Conservation (phyloP, 1,140 invertebrate species). For the Ceratina japonica region DNA sequence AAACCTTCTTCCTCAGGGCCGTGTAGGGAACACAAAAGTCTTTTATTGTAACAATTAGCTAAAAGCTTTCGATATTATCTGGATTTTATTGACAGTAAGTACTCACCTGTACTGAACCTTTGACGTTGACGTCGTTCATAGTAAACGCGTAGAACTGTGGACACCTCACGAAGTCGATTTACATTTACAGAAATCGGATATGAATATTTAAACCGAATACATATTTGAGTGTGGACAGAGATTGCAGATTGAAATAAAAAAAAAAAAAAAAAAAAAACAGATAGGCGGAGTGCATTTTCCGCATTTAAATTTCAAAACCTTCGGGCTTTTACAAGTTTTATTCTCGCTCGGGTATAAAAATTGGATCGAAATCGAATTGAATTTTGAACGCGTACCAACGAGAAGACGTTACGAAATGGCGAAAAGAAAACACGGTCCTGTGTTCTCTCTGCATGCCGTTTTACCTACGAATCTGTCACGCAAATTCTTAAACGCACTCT, state of each 20-base stretch:
- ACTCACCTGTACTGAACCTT: background rate
- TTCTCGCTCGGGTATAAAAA: no score
- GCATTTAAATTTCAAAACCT: no score
- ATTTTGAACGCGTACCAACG: background rate
- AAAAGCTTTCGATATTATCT: background rate
- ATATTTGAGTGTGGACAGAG: no score
- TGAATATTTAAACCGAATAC: no score
- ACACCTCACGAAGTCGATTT: no score
- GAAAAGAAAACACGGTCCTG: slow-evolving; percentile 51
- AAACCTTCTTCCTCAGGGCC: slow-evolving; percentile 40
- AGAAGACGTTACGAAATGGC: background rate
- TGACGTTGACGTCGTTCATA: no score
- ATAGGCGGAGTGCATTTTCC: no score
- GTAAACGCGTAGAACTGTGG: no score
- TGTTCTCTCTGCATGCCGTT: slow-evolving; percentile 51
- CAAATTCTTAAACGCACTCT: slow-evolving; percentile 24
- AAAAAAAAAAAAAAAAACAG: no score
- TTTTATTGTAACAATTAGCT: background rate
- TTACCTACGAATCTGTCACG: slow-evolving; percentile 20
- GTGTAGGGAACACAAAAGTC: slow-evolving; percentile 9
- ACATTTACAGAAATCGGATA: no score
- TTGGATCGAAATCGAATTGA: background rate
- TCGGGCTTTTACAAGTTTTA: no score
- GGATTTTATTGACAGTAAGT: slow-evolving; percentile 5
- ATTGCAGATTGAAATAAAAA: no score